Evolutionary conservation across 2,888 invertebrate species (phyloP), one percentile per base, ranked within the genome.

Genomic region (Caenorhabditis wallacei): DNA sequence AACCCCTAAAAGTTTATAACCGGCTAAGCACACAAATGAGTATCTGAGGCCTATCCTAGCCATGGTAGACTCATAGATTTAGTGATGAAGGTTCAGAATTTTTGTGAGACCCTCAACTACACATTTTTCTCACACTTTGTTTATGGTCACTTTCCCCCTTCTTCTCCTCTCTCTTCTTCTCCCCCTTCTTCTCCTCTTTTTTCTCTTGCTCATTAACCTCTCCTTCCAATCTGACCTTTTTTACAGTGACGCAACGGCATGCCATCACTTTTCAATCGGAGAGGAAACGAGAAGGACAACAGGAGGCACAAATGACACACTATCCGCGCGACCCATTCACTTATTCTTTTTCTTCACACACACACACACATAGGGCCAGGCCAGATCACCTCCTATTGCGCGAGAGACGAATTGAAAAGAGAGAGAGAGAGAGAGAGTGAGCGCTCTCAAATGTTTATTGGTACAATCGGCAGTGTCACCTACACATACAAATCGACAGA

Each of bases 401-500:
- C 43, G 56, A 56, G 54, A n/a, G n/a, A n/a, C n/a, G 54, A 40
- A 24, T 22, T 20, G 30, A 35, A 48, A 20, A 13, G 13, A 61
- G 18, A 48, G 63, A 63, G 46, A 30, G 10, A 22, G 59, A 56
- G 20, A n/a, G 64, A 46, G 51, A 51, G 66, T 20, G 18, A 18
- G 63, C 43, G 46, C 70, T 24, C 69, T 46, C 43, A 53, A 61
- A 69, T 69, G 68, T 76, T 76, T 76, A 76, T 76, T 76, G 76
- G 68, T 76, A 76, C 76, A 76, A 69, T 59, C 68, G 57, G 57
- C 75, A 63, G 72, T 72, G 72, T 63, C 72, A 72, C 30, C 51
- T 46, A 70, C 70, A 46, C 63, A 72, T 40, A 72, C 61, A 72
- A 59, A 51, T 48, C 54, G 40, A 37, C 48, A 40, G 7, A 18